Evolutionary conservation across 1,140 invertebrate species (phyloP).

Genomic region (Stegodyphus dumicola): DNA sequence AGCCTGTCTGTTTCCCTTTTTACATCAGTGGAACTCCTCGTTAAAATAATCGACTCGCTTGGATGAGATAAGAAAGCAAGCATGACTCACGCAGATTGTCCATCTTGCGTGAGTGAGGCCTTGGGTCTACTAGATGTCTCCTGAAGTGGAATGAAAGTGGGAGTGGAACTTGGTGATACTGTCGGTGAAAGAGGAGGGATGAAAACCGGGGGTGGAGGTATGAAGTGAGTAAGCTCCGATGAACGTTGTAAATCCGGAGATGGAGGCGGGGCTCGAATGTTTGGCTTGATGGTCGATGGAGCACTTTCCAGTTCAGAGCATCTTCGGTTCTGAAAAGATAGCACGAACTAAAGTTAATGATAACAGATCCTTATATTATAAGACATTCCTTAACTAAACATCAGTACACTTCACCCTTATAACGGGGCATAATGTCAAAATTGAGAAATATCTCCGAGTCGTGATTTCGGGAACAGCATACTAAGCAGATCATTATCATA

Average conservation of each 20-base stretch:
- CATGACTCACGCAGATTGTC: conserved; percentile 42
- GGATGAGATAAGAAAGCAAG: conserved; percentile 14
- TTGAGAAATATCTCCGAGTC: too few relatives aligned
- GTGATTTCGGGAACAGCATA: too few relatives aligned
- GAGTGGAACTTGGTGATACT: background rate
- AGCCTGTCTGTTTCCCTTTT: too few relatives aligned
- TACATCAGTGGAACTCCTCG: background rate
- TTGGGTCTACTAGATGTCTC: background rate
- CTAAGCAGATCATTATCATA: too few relatives aligned
- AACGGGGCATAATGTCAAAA: too few relatives aligned
- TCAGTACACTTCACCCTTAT: too few relatives aligned
- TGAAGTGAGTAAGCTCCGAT: conserved; percentile 14
- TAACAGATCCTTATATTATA: too few relatives aligned
- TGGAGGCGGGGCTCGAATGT: conserved; percentile 44
- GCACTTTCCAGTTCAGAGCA: conserved; percentile 16
- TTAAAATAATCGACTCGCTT: background rate
- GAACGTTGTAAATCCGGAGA: conserved; percentile 36
- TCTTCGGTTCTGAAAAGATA: conserved; percentile 13
- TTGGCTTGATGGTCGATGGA: conserved; percentile 7
- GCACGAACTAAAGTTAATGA: too few relatives aligned
- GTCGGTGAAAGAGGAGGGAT: background rate
- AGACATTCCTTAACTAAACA: too few relatives aligned
- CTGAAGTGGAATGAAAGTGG: conserved; percentile 29
- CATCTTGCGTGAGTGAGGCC: conserved; percentile 3
- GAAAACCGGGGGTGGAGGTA: conserved; percentile 44